A percentile compares a stretch with the other conserved stretches of the same genome.
Conservation (phyloP, 2,113 vertebrate species). For the Sialia sialis region DNA sequence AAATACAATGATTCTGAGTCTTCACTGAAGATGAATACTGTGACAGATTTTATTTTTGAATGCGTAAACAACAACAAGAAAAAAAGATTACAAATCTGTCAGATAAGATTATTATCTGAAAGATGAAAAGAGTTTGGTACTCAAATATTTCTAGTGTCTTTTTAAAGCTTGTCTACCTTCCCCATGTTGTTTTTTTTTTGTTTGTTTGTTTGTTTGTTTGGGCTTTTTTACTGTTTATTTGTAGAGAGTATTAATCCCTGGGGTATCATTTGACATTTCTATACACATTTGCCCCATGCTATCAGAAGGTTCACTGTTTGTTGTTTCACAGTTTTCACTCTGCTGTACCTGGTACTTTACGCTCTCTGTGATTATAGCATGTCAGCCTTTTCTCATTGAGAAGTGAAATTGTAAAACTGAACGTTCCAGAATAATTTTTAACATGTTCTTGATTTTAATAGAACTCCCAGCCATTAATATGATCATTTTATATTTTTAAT, state of each 20-base stretch:
- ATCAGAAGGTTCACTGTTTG: neutral
- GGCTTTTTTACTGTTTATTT: neutral
- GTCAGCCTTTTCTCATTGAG: neutral
- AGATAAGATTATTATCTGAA: neutral
- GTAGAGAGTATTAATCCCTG: neutral
- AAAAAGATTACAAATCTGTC: neutral
- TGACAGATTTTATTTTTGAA: neutral
- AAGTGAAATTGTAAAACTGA: neutral
- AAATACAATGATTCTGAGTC: neutral
- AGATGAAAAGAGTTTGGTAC: neutral
- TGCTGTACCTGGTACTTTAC: neutral
- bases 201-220: no score
- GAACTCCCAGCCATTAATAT: neutral
- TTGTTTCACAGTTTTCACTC: neutral
- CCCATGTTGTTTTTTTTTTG: rapidly evolving
- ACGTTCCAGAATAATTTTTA: neutral
- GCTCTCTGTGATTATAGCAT: neutral
- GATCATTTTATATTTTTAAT: neutral
- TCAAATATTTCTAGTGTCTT: neutral
- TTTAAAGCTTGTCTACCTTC: neutral
- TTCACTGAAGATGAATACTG: neutral
- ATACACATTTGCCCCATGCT: rapidly evolving
- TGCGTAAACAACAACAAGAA: neutral
- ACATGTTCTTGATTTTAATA: neutral
- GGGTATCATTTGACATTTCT: neutral